These are phyloP conservation scores for Cranoglanis bouderius DNA, from an alignment of 2,113 vertebrate genomes.

Conservation along the genomic window DNA sequence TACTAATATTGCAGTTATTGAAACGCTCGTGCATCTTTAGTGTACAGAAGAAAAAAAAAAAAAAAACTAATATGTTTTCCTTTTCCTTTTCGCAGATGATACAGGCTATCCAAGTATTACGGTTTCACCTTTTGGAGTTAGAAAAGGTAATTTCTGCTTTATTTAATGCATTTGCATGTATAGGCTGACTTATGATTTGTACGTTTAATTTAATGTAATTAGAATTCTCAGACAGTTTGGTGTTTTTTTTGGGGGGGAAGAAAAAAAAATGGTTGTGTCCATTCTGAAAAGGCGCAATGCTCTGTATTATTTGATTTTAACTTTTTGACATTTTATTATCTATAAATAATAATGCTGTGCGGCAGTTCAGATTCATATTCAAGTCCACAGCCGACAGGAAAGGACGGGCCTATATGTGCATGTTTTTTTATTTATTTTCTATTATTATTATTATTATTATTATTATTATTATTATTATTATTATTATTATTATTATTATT, in stretches of 20 bases:
- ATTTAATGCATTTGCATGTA: background rate
- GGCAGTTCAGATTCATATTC: background rate
- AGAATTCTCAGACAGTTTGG: background rate
- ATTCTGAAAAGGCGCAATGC: background rate
- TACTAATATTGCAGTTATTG: background rate
- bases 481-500: slow-evolving; percentile 1
- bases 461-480: slow-evolving; percentile 9
- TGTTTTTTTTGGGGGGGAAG: background rate
- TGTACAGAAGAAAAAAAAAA: background rate
- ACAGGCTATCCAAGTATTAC: slow-evolving; percentile 99
- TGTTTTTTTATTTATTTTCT: background rate
- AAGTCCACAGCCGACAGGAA: background rate
- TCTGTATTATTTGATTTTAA: background rate
- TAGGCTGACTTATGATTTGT: background rate
- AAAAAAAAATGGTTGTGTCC: background rate
- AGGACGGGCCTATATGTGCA: background rate
- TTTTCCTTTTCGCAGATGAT: slow-evolving; percentile 87
- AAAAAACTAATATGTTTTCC: slow-evolving; percentile 3
- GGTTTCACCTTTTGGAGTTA: slow-evolving; percentile 99
- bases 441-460: background rate
- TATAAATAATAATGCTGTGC: background rate
- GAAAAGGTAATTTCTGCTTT: slow-evolving; percentile 88
- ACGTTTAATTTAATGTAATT: background rate
- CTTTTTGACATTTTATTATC: background rate
- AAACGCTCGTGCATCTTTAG: background rate